Conservation (phyloP, 1,140 invertebrate genomes). For the Brachionus plicatilis region DNA sequence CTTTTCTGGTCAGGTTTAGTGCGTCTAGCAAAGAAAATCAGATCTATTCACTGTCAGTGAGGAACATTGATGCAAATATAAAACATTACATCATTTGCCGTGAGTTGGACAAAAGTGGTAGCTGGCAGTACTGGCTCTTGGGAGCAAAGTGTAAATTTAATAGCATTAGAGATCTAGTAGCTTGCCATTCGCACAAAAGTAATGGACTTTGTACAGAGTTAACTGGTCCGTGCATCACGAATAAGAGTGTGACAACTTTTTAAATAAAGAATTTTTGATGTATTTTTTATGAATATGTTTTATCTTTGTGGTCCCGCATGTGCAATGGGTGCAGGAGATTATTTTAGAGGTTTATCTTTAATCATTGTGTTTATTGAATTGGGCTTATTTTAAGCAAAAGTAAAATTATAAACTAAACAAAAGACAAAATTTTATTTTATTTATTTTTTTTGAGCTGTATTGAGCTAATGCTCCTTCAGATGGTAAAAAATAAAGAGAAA, state of each 20-base stretch:
- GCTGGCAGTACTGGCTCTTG: not conserved
- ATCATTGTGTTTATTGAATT: too few relatives aligned
- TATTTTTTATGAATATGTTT: too few relatives aligned
- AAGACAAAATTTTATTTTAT: too few relatives aligned
- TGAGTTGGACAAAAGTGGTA: not conserved
- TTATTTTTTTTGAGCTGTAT: not conserved
- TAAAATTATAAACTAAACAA: too few relatives aligned
- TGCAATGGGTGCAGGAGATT: too few relatives aligned
- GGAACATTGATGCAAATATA: not conserved
- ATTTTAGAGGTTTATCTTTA: too few relatives aligned
- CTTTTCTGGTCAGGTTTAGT: not conserved
- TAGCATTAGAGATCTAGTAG: not conserved
- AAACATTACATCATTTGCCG: not conserved
- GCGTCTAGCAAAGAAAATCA: not conserved
- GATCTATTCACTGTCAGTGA: not conserved
- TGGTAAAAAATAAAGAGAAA: too few relatives aligned
- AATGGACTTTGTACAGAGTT: slow-evolving; percentile 7
- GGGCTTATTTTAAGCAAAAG: too few relatives aligned
- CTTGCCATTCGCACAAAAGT: not conserved
- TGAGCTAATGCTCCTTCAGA: too few relatives aligned
- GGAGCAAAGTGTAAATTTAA: not conserved
- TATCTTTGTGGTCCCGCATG: too few relatives aligned
- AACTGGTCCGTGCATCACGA: not conserved
- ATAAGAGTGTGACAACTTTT: too few relatives aligned
- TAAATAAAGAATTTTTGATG: too few relatives aligned